These are phyloP conservation scores for Atta cephalotes DNA, from an alignment of 1,140 invertebrate species.

Conservation along the genomic window DNA sequence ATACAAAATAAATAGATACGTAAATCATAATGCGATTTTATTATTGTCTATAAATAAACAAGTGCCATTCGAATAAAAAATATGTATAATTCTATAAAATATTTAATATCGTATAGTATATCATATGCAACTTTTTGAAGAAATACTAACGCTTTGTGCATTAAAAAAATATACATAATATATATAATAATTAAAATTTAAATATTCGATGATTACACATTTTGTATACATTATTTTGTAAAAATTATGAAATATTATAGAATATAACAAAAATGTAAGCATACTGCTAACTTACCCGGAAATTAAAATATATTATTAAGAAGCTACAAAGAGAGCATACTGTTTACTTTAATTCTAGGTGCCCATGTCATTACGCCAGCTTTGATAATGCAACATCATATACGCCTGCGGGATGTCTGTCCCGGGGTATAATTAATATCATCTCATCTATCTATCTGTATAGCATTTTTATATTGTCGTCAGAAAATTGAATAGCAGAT, in stretches of 20 bases:
- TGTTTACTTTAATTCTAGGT: constrained; percentile 2
- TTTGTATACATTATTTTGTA: not conserved
- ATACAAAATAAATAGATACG: no score
- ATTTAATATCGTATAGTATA: not conserved
- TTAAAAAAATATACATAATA: not conserved
- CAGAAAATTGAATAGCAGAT: constrained; percentile 52
- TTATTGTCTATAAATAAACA: not conserved
- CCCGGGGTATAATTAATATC: constrained; percentile 44
- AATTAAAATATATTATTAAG: constrained; percentile 10
- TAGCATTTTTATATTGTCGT: constrained; percentile 62
- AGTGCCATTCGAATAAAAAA: not conserved
- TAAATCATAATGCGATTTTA: not conserved
- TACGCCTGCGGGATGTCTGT: constrained; percentile 35
- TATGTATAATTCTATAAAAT: not conserved
- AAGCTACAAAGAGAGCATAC: not conserved
- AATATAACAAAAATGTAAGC: not conserved
- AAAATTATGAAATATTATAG: not conserved
- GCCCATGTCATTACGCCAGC: constrained; percentile 1
- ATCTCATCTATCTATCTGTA: constrained; percentile 56
- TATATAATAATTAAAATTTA: not conserved
- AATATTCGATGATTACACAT: not conserved
- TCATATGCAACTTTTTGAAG: not conserved
- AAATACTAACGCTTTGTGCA: not conserved
- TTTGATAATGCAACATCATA: constrained; percentile 17
- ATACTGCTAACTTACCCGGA: not conserved